Evolutionary conservation across 2,888 invertebrate species (phyloP), one percentile per base, ranked within the genome.

Genomic region (Hypena proboscidalis): DNA sequence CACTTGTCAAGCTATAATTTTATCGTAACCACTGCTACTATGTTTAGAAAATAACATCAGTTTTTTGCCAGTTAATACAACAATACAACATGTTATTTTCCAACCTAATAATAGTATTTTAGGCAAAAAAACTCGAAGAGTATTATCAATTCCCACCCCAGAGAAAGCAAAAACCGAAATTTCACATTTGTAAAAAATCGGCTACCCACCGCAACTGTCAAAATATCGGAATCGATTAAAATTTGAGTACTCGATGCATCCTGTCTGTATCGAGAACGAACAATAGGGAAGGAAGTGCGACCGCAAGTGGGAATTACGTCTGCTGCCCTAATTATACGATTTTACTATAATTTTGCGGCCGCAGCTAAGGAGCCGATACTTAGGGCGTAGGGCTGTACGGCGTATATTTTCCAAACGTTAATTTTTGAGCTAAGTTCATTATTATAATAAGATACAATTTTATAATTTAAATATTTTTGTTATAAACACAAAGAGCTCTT

Each of bases 211-310:
- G 74, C 89, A 89, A 81, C 86, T 86, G 88, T 87, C 88, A 85
- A 84, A 83, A 83, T 74, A 79, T 80, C 60, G 58, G 81, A 90
- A 89, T 90, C 85, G 90, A 90, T 90, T 90, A 82, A 62, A 72
- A 79, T 64, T 56, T 67, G 67, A 61, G 67, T 60, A 61, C 59
- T 62, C 61, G 67, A 67, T 54, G 74, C 70, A 76, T 79, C 77
- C 79, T 77, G 80, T 67, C 71, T 70, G 65, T 67, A 64, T 62
- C 54, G 62, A 64, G 66, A 77, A 72, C 58, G 57, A 79, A 90
- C 90, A 90, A 90, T 85, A 70, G 82, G 81, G 77, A 83, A 89
- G 90, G 90, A 89, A 90, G 81, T 73, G 58, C 66, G 71, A 88
- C 90, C 89, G 78, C 90, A 89, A 85, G 84, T 72, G 65, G 65